Evolutionary conservation across 35 echinoderm and acorn worm genomes (phyloP).

Genomic region (Eucidaris tribuloides): DNA sequence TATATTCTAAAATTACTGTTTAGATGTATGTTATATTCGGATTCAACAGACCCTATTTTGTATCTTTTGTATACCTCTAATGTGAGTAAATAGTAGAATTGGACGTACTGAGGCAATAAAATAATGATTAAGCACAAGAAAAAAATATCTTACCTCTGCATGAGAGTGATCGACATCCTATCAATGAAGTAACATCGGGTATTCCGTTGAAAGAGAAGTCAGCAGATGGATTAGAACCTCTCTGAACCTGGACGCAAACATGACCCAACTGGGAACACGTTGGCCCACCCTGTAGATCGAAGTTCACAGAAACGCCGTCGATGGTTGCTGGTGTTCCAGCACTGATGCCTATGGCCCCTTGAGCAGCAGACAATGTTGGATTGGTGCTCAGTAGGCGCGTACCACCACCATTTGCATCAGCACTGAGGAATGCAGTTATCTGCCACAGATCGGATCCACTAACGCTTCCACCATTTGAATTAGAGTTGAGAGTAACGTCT

Average conservation of each 20-base stretch:
- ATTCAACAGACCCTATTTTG: not conserved
- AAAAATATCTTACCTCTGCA: not conserved
- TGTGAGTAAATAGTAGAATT: not conserved
- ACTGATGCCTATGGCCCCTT: not conserved
- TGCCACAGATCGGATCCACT: not conserved
- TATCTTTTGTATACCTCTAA: not conserved
- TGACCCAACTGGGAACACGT: not conserved
- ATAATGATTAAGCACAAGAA: too few species aligned
- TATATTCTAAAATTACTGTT: not conserved
- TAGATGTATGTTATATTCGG: not conserved
- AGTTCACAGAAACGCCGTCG: not conserved
- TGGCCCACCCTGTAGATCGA: not conserved
- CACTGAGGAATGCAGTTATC: not conserved
- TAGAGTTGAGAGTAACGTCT: not conserved
- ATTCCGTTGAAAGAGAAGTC: not conserved
- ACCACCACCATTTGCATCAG: not conserved
- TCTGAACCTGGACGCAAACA: not conserved
- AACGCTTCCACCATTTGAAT: not conserved
- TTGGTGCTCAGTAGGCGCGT: not conserved
- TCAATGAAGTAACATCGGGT: not conserved
- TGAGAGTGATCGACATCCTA: not conserved
- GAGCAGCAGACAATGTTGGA: not conserved
- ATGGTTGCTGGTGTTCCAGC: not conserved
- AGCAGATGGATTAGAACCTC: not conserved
- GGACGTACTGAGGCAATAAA: not conserved